Conservation (phyloP, 2,888 invertebrate species). For the Eugnorisma glareosa region DNA sequence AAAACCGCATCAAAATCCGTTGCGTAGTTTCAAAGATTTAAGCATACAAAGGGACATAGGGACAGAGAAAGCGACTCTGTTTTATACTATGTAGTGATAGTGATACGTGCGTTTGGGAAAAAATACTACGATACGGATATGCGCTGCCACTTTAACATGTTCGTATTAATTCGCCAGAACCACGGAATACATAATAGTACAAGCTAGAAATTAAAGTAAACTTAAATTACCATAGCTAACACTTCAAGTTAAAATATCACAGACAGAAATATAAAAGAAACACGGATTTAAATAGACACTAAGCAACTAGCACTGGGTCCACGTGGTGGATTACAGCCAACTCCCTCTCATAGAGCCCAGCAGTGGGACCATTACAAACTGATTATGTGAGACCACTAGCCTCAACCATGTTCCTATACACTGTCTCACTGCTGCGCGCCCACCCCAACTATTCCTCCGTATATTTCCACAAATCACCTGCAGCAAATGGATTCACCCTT, state of each 20-base stretch:
- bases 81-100: too few relatives aligned
- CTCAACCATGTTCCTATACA: too few relatives aligned
- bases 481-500: constrained; percentile 57
- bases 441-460: background rate
- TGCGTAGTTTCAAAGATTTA: too few relatives aligned
- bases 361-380: background rate
- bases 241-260: background rate
- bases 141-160: background rate
- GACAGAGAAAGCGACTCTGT: too few relatives aligned
- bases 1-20: too few relatives aligned
- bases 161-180: background rate
- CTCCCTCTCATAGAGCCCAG: background rate
- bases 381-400: background rate
- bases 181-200: too few relatives aligned
- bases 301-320: background rate
- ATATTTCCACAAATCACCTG: constrained; percentile 48
- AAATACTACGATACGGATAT: too few relatives aligned
- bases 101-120: background rate
- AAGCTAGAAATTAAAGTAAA: background rate
- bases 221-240: background rate
- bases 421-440: background rate
- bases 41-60: too few relatives aligned
- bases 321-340: background rate
- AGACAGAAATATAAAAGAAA: background rate
- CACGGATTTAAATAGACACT: background rate